phyloP scores from a whole-genome alignment of 2,113 vertebrate genomes.

The Plecotus auritus region DNA sequence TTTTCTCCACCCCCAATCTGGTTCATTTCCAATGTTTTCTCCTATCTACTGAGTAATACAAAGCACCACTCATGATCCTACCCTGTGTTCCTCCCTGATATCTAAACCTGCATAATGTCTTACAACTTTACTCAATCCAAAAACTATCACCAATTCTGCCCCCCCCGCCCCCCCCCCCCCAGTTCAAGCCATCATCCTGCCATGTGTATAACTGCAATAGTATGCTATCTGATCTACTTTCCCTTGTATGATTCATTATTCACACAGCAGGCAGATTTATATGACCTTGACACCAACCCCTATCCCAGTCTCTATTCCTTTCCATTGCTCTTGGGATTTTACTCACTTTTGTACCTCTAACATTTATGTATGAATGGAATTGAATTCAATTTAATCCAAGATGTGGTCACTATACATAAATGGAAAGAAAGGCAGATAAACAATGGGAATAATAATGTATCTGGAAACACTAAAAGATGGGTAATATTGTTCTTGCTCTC shows the following conservation, averaged over 20 bases:
- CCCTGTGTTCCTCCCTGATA: neutral
- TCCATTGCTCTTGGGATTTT: neutral
- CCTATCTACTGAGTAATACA: neutral
- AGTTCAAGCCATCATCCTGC: neutral
- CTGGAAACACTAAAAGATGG: neutral
- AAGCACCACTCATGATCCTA: neutral
- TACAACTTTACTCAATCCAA: neutral
- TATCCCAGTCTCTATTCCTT: neutral
- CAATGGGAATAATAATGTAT: neutral
- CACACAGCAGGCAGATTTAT: neutral
- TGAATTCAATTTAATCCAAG: neutral
- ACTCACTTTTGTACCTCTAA: neutral
- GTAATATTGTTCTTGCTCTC: neutral
- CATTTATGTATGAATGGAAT: neutral
- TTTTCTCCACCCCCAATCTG: neutral
- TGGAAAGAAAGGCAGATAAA: neutral
- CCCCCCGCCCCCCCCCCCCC: accelerated
- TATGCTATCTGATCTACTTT: neutral
- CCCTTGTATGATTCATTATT: neutral
- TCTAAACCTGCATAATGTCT: neutral
- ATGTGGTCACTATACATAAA: neutral
- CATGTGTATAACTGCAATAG: neutral
- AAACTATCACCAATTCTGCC: neutral
- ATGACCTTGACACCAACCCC: neutral
- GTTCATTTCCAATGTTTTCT: neutral